Evolutionary conservation across 1,140 invertebrate genomes (phyloP), one percentile per base, ranked within the genome.

Genomic region (Drosophila pallidifrons): DNA sequence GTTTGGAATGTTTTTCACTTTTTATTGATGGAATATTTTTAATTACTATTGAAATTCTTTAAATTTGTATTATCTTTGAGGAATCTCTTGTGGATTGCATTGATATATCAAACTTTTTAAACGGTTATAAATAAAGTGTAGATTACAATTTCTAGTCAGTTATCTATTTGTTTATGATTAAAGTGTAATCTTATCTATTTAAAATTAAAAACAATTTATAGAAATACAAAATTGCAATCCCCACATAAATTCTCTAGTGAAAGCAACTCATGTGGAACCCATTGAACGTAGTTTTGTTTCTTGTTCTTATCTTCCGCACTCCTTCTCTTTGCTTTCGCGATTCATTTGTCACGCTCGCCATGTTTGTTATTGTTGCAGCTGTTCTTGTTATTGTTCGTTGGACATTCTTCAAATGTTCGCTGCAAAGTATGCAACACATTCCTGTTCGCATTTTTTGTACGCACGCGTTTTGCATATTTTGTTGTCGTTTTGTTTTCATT

Each of bases 361-460:
- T 75, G 65, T 61, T 76, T 76, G 46, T 72, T 80, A 41, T 67
- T 67, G 58, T 49, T 66, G 13, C 43, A 13, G 47, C 57, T 63
- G 46, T 38, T 46, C 15, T 41, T 61, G 54, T 43, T 59, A 15
- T 13, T 57, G 64, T 32, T 60, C 20, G 20, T 25, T 25, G 20
- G 58, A 16, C 68, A 78, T 78, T 75, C 75, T 66, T 60, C 32
- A 69, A 35, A 28, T 43, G 66, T 63, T 77, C 20, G 47, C 82
- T 59, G 47, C 47, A 60, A 82, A 87, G 82, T 86, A 86, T 86
- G 82, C 82, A 82, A 86, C 76, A 87, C 71, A 86, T 87, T 87
- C 75, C 58, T 41, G 6, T 6, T 8, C 38, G 20, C 57, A 54
- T 58, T 11, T 46, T 32, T 28, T 25, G 59, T 55, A 76, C 72